These are phyloP conservation scores for Capreolus pygargus DNA, from an alignment of 2,113 vertebrate species.

Conservation along the genomic window DNA sequence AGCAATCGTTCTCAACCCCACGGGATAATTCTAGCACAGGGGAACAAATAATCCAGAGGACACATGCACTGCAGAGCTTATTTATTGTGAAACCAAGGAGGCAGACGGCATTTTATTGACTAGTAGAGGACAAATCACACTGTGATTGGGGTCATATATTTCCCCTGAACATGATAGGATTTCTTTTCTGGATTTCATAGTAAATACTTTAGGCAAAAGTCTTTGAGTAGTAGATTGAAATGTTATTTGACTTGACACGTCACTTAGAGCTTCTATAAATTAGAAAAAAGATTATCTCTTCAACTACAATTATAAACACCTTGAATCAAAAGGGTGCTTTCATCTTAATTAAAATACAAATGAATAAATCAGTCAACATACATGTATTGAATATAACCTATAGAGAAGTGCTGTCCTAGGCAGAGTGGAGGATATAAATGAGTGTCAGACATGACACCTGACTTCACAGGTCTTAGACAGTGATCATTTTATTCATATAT, in stretches of 20 bases:
- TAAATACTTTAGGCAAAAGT: neutral
- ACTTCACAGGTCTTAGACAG: neutral
- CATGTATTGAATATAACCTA: neutral
- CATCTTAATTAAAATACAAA: conserved; percentile 24
- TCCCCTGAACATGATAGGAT: neutral
- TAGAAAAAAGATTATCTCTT: neutral
- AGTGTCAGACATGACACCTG: neutral
- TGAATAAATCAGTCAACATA: neutral
- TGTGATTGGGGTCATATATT: neutral
- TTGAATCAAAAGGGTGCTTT: neutral
- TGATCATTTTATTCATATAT: neutral
- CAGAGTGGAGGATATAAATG: neutral
- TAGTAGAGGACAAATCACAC: neutral
- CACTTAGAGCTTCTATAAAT: neutral
- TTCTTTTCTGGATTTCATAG: conserved; percentile 5
- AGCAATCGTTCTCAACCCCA: neutral
- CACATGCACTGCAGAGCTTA: neutral
- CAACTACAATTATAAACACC: neutral
- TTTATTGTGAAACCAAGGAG: neutral
- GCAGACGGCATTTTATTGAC: neutral
- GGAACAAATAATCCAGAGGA: neutral
- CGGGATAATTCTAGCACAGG: neutral
- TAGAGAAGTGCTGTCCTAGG: neutral
- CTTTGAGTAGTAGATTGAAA: neutral
- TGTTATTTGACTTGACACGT: neutral